Conservation (phyloP, 2,888 invertebrate genomes). For the Hedya salicella region DNA sequence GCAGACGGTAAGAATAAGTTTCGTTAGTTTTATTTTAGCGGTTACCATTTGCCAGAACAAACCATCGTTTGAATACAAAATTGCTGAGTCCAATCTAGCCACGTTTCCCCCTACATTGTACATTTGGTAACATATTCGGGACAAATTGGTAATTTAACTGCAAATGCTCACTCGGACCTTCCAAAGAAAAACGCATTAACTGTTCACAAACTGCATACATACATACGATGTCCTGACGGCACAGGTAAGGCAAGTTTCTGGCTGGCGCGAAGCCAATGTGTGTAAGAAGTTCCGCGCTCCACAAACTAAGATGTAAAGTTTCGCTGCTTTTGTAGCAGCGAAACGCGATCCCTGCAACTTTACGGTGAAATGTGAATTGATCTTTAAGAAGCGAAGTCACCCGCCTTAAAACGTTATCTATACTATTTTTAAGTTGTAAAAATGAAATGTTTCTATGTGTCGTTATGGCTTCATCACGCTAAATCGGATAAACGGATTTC, state of each 20-base stretch:
- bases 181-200: not conserved
- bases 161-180: not conserved
- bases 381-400: slow-evolving; percentile 3
- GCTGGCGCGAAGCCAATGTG: slow-evolving; percentile 70
- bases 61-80: too few relatives aligned
- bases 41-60: too few relatives aligned
- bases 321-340: slow-evolving; percentile 56
- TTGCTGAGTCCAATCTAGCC: not conserved
- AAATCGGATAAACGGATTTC: too few relatives aligned
- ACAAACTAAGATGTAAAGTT: slow-evolving; percentile 64
- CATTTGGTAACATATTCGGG: not conserved
- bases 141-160: not conserved
- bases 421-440: too few relatives aligned
- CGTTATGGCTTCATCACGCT: too few relatives aligned
- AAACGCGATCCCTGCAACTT: slow-evolving; percentile 46
- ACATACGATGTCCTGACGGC: slow-evolving; percentile 23
- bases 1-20: too few relatives aligned
- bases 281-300: slow-evolving; percentile 63
- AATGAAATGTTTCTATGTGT: too few relatives aligned
- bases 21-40: too few relatives aligned
- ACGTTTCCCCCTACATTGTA: not conserved
- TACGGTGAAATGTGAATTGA: slow-evolving; percentile 10
- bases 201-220: not conserved
- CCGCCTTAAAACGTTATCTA: not conserved
- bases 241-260: slow-evolving; percentile 63